Conservation (phyloP, 2,113 vertebrate species). For the Takifugu bimaculatus region DNA sequence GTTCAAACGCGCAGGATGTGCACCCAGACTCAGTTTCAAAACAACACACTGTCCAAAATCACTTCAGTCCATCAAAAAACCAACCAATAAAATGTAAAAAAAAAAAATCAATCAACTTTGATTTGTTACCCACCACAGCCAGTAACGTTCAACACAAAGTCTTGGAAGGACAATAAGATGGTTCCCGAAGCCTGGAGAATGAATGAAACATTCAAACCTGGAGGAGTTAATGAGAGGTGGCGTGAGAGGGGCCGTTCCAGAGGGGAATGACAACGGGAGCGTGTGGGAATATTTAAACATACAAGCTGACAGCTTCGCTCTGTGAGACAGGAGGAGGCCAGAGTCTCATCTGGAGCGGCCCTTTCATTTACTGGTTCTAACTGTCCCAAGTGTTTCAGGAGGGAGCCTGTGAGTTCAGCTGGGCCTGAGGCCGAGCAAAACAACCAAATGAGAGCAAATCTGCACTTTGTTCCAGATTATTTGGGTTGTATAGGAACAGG, state of each 20-base stretch:
- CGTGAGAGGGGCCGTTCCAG: background rate
- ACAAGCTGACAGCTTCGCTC: constrained; percentile 25
- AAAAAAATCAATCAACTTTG: too few species aligned
- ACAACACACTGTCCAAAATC: background rate
- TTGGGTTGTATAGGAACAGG: too few species aligned
- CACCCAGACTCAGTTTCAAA: background rate
- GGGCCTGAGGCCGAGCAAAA: constrained; percentile 8
- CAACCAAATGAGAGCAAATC: background rate
- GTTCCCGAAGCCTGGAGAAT: background rate
- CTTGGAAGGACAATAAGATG: background rate
- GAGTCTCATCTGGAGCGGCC: constrained; percentile 32
- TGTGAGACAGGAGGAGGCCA: constrained; percentile 19
- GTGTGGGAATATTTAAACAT: constrained; percentile 12
- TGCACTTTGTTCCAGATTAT: background rate
- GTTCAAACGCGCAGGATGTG: background rate
- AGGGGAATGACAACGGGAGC: background rate
- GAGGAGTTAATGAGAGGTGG: too few species aligned
- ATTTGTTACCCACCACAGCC: too few species aligned
- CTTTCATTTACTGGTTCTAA: constrained; percentile 38
- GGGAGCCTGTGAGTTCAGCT: constrained; percentile 14
- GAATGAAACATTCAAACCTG: background rate
- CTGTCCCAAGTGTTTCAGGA: constrained; percentile 35
- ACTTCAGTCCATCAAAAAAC: too few species aligned
- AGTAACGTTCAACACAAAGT: background rate
- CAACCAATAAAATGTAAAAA: too few species aligned